These are phyloP conservation scores for Turdus rufiventris DNA, from an alignment of 2,113 vertebrate genomes.

Conservation along the genomic window DNA sequence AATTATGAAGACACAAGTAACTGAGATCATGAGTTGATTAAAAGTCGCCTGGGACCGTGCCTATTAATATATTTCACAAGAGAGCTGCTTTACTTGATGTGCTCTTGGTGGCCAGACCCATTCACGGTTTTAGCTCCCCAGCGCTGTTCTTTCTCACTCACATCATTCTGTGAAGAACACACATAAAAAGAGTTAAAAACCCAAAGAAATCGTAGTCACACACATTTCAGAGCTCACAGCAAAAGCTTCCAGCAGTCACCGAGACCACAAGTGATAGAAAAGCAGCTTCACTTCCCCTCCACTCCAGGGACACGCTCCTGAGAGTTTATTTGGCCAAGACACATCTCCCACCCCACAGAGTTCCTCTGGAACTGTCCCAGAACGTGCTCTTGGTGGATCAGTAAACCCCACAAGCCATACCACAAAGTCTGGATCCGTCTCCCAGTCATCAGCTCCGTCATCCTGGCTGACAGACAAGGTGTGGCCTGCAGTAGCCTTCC, in stretches of 20 bases:
- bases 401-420: conserved; percentile 52
- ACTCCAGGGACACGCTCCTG: background rate
- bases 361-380: fast-evolving
- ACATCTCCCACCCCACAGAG: fast-evolving
- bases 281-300: background rate
- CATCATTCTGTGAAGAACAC: conserved; percentile 82
- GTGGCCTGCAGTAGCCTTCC: conserved; percentile 91
- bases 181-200: background rate
- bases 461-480: conserved; percentile 73
- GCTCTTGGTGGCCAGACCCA: conserved; percentile 94
- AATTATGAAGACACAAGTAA: conserved; percentile 23
- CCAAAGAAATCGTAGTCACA: background rate
- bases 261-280: background rate
- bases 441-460: conserved; percentile 89
- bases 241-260: background rate
- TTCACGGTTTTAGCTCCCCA: conserved; percentile 96
- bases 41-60: background rate
- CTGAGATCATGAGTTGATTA: background rate
- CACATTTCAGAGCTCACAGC: background rate
- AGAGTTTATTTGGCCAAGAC: background rate
- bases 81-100: conserved; percentile 85
- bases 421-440: conserved; percentile 97
- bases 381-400: background rate
- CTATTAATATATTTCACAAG: background rate
- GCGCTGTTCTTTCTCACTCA: conserved; percentile 94